phyloP scores from a whole-genome alignment of 2,888 invertebrate species.

The Eumacrocentrus americanus region DNA sequence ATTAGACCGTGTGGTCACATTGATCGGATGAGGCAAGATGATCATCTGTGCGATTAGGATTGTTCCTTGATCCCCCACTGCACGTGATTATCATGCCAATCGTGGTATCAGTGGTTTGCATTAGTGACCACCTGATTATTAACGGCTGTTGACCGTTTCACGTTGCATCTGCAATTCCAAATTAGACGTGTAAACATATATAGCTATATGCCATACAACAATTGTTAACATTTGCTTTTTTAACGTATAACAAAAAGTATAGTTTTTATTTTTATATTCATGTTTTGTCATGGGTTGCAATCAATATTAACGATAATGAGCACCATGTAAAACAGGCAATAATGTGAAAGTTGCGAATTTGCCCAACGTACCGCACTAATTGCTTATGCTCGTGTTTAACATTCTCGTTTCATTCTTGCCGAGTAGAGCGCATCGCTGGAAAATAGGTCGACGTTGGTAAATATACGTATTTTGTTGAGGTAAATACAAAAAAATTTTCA shows the following conservation, averaged over 20 bases:
- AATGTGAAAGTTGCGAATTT: constrained; percentile 8
- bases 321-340: neutral
- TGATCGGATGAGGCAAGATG: no score
- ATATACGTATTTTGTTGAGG: neutral
- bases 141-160: no score
- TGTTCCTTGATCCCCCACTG: neutral
- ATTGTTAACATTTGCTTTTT: no score
- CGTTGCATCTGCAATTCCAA: neutral
- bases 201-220: no score
- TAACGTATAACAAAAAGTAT: no score
- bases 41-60: neutral
- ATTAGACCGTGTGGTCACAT: neutral
- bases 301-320: constrained; percentile 12
- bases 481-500: neutral
- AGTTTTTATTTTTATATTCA: no score
- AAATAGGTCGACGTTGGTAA: neutral
- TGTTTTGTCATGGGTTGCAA: neutral
- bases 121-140: neutral
- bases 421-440: neutral
- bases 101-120: neutral
- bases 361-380: constrained; percentile 1
- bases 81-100: neutral
- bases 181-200: no score
- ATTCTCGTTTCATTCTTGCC: neutral
- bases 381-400: constrained; percentile 10